Evolutionary conservation across 2,888 invertebrate species (phyloP).

Genomic region (Isoperla grammatica): DNA sequence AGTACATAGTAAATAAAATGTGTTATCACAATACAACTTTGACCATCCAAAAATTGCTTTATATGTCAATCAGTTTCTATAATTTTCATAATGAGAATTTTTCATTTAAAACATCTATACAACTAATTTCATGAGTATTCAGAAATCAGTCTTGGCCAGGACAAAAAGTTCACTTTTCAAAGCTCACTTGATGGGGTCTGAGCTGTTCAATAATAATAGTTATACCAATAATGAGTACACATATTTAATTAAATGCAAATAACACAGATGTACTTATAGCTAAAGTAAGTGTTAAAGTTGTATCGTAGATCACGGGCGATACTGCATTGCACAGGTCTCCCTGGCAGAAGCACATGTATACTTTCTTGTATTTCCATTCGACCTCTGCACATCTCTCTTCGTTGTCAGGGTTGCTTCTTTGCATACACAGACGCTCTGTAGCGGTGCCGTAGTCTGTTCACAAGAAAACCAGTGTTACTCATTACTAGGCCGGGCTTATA

Average conservation of each 20-base stretch:
- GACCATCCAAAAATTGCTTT: no score
- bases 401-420: conserved; percentile 79
- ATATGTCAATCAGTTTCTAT: no score
- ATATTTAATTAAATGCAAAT: not conserved
- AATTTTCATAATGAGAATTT: no score
- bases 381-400: conserved; percentile 88
- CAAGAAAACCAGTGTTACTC: conserved; percentile 31
- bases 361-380: conserved; percentile 71
- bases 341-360: conserved; percentile 85
- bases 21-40: no score
- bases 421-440: conserved; percentile 81
- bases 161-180: no score
- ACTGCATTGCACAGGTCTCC: conserved; percentile 77
- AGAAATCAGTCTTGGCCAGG: no score
- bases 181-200: no score
- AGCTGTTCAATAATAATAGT: no score
- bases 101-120: no score
- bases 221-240: no score
- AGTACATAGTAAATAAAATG: no score
- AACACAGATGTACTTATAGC: not conserved
- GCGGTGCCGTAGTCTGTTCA: conserved; percentile 76
- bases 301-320: not conserved
- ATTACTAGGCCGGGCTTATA: conserved; percentile 13
- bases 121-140: no score
- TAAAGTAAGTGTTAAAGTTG: not conserved